These are phyloP conservation scores for Odontomachus brunneus DNA, from an alignment of 1,140 invertebrate species.

Conservation along the genomic window DNA sequence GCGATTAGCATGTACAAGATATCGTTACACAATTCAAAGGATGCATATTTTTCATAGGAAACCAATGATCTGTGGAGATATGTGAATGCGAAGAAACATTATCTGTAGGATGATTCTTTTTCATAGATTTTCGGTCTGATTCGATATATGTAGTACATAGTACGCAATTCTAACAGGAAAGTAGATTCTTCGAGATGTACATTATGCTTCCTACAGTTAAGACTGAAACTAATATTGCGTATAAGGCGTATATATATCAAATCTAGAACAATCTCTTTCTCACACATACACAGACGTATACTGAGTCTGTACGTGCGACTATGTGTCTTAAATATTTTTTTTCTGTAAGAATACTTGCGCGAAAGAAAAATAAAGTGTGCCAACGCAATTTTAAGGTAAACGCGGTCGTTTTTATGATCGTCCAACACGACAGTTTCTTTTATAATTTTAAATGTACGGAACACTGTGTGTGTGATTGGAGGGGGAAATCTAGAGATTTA, in stretches of 20 bases:
- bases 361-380: background rate
- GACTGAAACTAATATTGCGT: slow-evolving; percentile 32
- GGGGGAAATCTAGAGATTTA: slow-evolving; percentile 13
- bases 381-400: background rate
- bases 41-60: slow-evolving; percentile 44
- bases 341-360: background rate
- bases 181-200: slow-evolving; percentile 1
- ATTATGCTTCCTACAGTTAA: slow-evolving; percentile 44
- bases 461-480: background rate
- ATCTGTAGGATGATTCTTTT: background rate
- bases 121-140: slow-evolving; percentile 8
- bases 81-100: slow-evolving; percentile 5
- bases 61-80: slow-evolving; percentile 1
- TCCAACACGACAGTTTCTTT: too few relatives aligned
- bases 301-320: background rate
- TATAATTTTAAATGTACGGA: background rate
- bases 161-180: slow-evolving; percentile 11
- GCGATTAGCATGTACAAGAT: background rate
- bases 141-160: background rate
- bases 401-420: background rate
- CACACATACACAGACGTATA: background rate
- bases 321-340: background rate
- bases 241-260: background rate
- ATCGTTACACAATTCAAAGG: background rate
- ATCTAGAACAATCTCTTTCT: background rate